A percentile compares a stretch with the other conserved stretches of the same genome.
phyloP scores from a whole-genome alignment of 1,140 invertebrate species.

The Ceratina calcarata region DNA sequence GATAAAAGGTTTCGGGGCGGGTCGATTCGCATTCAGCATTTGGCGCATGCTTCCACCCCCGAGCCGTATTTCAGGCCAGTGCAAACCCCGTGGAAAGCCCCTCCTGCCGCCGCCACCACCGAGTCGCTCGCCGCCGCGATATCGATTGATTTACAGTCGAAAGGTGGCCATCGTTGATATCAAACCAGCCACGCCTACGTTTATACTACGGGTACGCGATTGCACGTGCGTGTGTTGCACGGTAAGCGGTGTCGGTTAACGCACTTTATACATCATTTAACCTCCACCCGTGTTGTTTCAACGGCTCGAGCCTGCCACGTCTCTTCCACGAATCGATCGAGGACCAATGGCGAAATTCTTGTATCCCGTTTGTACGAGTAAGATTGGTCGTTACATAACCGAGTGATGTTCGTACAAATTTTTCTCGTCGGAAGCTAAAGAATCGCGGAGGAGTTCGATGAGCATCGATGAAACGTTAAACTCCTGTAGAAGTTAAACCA shows the following conservation, averaged over 20 bases:
- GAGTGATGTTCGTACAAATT: background rate
- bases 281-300: conserved; percentile 19
- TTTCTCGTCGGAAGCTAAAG: background rate
- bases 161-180: conserved; percentile 80
- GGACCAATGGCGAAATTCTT: background rate
- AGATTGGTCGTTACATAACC: background rate
- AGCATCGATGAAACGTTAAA: background rate
- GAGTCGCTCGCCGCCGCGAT: conserved; percentile 62
- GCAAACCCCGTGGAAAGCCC: conserved; percentile 68
- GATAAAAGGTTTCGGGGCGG: conserved; percentile 71
- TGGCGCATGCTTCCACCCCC: conserved; percentile 74
- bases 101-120: conserved; percentile 32
- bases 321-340: too few relatives aligned
- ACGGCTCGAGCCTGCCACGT: background rate
- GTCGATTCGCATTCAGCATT: conserved; percentile 72
- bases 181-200: conserved; percentile 77
- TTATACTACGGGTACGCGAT: conserved; percentile 48
- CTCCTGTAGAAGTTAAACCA: background rate
- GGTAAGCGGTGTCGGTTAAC: conserved; percentile 53
- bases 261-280: conserved; percentile 57
- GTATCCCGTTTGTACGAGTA: too few relatives aligned
- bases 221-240: conserved; percentile 45
- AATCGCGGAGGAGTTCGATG: background rate
- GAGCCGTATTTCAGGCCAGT: conserved; percentile 57
- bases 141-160: conserved; percentile 80